Conservation (phyloP, 2,888 invertebrate genomes). For the Leptinotarsa rubiginosa region DNA sequence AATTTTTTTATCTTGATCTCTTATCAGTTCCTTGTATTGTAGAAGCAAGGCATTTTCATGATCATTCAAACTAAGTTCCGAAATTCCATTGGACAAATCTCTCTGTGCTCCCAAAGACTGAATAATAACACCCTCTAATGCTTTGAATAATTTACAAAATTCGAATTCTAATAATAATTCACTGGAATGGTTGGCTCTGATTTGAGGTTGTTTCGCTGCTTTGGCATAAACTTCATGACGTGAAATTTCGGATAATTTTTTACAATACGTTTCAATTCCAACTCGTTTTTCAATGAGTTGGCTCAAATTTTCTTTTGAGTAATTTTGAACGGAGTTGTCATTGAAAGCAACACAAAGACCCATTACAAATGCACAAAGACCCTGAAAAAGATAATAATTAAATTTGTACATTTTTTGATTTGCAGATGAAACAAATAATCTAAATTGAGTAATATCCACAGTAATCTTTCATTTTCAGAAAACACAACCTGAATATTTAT, state of each 20-base stretch:
- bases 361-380: conserved; percentile 82
- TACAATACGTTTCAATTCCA: conserved; percentile 87
- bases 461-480: background rate
- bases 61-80: conserved; percentile 67
- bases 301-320: conserved; percentile 81
- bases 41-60: conserved; percentile 70
- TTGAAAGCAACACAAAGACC: conserved; percentile 93
- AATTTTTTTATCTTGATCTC: conserved; percentile 85
- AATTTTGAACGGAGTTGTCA: conserved; percentile 81
- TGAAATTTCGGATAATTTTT: conserved; percentile 86
- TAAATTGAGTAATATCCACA: background rate
- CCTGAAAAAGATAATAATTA: conserved; percentile 65
- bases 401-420: background rate
- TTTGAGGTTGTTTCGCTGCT: conserved; percentile 94
- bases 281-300: conserved; percentile 90
- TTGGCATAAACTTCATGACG: conserved; percentile 91
- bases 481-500: too few relatives aligned
- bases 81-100: conserved; percentile 67
- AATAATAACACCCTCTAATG: conserved; percentile 71
- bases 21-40: conserved; percentile 91
- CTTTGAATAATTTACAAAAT: conserved; percentile 92
- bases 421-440: background rate
- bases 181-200: conserved; percentile 77
- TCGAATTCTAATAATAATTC: conserved; percentile 94
- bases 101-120: conserved; percentile 63